phyloP scores from a whole-genome alignment of 2,888 invertebrate species.

The Bhutanitis thaidina region DNA sequence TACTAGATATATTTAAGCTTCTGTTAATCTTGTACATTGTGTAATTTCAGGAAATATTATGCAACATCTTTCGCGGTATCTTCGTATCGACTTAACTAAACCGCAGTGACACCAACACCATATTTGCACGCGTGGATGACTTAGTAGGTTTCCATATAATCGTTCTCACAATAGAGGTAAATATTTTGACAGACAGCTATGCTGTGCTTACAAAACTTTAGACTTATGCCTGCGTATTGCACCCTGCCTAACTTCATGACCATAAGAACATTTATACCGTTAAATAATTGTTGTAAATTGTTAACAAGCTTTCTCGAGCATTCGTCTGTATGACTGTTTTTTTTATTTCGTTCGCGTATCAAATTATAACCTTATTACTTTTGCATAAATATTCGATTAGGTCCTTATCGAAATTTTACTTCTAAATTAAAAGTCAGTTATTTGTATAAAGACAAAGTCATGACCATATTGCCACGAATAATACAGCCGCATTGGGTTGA shows the following conservation, averaged over 20 bases:
- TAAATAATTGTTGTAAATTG: no score
- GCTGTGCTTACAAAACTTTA: constrained; percentile 1
- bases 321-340: no score
- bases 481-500: neutral
- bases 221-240: neutral
- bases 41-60: constrained; percentile 35
- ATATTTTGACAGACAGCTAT: constrained; percentile 20
- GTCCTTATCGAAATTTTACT: no score
- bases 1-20: neutral
- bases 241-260: neutral
- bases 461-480: neutral
- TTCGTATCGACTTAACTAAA: constrained; percentile 30
- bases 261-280: no score
- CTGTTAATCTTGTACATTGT: constrained; percentile 18
- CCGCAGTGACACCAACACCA: constrained; percentile 32
- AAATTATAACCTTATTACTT: no score
- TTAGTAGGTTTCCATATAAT: constrained; percentile 41
- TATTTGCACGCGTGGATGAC: constrained; percentile 32
- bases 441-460: neutral
- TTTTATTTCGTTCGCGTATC: no score
- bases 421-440: no score
- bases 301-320: no score
- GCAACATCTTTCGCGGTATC: constrained; percentile 32
- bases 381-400: no score
- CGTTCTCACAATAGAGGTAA: constrained; percentile 31